A percentile compares a stretch with the other conserved stretches of the same genome.
Evolutionary conservation across 2,888 invertebrate species (phyloP).

Genomic region (Clostera curtula): DNA sequence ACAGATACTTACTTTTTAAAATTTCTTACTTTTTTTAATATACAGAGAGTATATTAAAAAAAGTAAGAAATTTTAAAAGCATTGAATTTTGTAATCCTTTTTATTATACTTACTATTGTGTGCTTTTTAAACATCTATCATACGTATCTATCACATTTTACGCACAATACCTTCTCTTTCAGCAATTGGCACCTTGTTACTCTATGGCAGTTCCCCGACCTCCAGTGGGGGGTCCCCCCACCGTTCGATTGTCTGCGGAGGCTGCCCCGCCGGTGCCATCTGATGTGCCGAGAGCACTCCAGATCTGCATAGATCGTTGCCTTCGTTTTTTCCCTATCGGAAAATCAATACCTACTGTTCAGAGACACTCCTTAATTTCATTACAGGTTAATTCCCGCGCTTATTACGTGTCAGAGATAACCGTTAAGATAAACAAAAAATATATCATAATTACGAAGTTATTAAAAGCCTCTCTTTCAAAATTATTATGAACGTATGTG

Average conservation of each 20-base stretch:
- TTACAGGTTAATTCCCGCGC: conserved; percentile 37
- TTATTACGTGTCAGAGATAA: conserved; percentile 16
- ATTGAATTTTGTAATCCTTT: too few relatives aligned
- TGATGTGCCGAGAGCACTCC: conserved; percentile 75
- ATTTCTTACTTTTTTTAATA: too few relatives aligned
- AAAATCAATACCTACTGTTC: conserved; percentile 72
- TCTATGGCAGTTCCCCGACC: conserved; percentile 66
- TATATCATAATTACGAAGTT: conserved; percentile 7
- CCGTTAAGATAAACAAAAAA: too few relatives aligned
- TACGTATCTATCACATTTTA: conserved; percentile 1
- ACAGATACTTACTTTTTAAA: too few relatives aligned
- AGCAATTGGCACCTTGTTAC: conserved; percentile 28
- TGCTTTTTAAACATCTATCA: conserved; percentile 1
- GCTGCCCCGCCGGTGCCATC: conserved; percentile 74
- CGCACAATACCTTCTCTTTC: conserved; percentile 10
- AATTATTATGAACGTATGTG: too few relatives aligned
- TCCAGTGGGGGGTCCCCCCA: conserved; percentile 56
- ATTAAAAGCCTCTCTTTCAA: too few relatives aligned
- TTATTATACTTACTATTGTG: too few relatives aligned
- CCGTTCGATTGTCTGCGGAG: conserved; percentile 75
- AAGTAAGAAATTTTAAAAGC: too few relatives aligned
- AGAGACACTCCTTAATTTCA: conserved; percentile 61
- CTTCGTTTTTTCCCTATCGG: conserved; percentile 74
- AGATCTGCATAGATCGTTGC: conserved; percentile 76
- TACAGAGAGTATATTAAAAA: too few relatives aligned